Evolutionary conservation across 2,888 invertebrate species (phyloP).

Genomic region (Mythimna ferrago): DNA sequence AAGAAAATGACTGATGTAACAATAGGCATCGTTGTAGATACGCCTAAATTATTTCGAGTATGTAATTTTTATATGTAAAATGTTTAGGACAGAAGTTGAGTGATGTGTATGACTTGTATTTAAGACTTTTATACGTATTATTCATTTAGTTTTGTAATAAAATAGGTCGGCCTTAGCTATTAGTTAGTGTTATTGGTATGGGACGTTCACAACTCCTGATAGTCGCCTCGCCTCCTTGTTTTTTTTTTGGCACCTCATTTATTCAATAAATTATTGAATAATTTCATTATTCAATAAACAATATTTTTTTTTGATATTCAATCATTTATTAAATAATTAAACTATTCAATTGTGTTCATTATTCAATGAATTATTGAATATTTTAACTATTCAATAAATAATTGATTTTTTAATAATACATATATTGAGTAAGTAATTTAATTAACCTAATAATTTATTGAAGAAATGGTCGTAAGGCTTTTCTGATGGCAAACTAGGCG

Average conservation of each 20-base stretch:
- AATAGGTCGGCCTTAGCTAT: conserved; percentile 64
- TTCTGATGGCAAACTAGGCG: not conserved
- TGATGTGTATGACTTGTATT: conserved; percentile 68
- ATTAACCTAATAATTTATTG: no score
- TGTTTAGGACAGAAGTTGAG: conserved; percentile 68
- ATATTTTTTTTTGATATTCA: conserved; percentile 9
- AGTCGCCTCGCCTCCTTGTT: conserved; percentile 51
- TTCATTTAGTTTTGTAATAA: conserved; percentile 64
- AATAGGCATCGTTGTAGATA: conserved; percentile 83
- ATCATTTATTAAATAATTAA: not conserved
- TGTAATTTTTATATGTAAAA: conserved; percentile 79
- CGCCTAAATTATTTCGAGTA: conserved; percentile 82
- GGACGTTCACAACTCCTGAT: conserved; percentile 46
- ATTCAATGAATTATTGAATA: conserved; percentile 9
- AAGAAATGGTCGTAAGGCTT: conserved; percentile 6
- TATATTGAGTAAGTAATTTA: conserved; percentile 11
- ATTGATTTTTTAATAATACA: not conserved
- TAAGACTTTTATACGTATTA: conserved; percentile 71
- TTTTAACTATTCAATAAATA: not conserved
- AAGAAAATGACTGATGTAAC: conserved; percentile 87
- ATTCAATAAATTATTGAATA: conserved; percentile 24
- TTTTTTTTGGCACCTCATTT: conserved; percentile 20
- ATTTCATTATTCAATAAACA: not conserved
- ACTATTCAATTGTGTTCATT: not conserved
- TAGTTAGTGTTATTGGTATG: conserved; percentile 59